Evolutionary conservation across 2,113 vertebrate genomes (phyloP).

Genomic region (Carassius carassius): DNA sequence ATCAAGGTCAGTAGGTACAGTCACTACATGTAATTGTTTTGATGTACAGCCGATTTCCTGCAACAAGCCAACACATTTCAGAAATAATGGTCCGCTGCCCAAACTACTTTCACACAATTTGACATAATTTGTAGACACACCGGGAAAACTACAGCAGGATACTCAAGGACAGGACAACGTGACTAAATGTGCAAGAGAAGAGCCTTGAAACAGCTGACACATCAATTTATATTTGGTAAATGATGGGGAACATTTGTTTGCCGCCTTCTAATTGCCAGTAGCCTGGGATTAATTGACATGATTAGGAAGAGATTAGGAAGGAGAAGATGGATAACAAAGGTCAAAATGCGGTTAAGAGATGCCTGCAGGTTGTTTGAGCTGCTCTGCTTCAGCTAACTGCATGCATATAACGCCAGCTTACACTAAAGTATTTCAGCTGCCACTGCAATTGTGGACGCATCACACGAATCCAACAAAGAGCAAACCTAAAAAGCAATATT

Average conservation of each 20-base stretch:
- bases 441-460: background rate
- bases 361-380: constrained; percentile 15
- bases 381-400: constrained; percentile 16
- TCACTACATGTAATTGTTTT: background rate
- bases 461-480: background rate
- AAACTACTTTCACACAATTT: background rate
- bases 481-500: background rate
- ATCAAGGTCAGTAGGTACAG: constrained; percentile 47
- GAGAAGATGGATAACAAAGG: constrained; percentile 11
- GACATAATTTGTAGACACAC: constrained; percentile 25
- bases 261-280: constrained; percentile 30
- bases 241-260: constrained; percentile 38
- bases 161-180: constrained; percentile 27
- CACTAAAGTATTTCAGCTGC: background rate
- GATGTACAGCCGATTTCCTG: constrained; percentile 18
- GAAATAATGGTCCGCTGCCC: background rate
- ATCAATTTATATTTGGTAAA: constrained; percentile 35
- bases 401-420: background rate
- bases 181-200: background rate
- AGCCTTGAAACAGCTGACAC: constrained; percentile 3
- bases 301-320: constrained; percentile 40
- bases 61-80: background rate
- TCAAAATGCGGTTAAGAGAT: constrained; percentile 21
- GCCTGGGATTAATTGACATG: constrained; percentile 40
- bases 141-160: background rate